Conservation (phyloP, 2,888 invertebrate species). For the Andrena bicolor region DNA sequence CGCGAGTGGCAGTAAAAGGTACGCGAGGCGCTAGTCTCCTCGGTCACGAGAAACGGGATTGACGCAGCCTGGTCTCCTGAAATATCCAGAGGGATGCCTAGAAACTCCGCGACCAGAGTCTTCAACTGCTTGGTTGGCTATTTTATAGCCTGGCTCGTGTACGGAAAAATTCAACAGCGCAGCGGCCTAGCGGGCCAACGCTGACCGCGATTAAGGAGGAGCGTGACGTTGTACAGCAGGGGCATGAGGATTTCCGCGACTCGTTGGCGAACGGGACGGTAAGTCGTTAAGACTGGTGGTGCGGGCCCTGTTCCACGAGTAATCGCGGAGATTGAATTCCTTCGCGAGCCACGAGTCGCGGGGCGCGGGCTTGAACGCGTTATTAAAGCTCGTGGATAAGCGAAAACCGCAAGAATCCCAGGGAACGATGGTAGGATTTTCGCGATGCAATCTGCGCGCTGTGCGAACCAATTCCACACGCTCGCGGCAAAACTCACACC, state of each 20-base stretch:
- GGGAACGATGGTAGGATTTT: neutral
- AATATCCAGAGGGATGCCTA: constrained; percentile 63
- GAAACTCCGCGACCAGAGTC: constrained; percentile 65
- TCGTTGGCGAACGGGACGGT: neutral
- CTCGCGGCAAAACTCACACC: neutral
- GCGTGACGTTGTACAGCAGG: neutral
- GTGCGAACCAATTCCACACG: neutral
- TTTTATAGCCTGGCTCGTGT: constrained; percentile 64
- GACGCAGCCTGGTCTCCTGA: constrained; percentile 42
- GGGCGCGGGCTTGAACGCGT: neutral
- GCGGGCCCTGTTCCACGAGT: neutral
- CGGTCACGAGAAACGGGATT: constrained; percentile 2
- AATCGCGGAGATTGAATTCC: constrained; percentile 30
- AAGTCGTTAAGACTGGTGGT: neutral
- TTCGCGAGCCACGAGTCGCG: neutral
- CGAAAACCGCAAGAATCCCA: constrained; percentile 1
- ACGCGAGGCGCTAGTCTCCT: too few species aligned
- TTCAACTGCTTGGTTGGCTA: constrained; percentile 69
- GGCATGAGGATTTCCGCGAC: neutral
- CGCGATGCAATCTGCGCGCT: too few species aligned
- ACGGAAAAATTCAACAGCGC: constrained; percentile 57
- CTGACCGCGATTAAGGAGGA: neutral
- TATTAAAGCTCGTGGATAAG: constrained; percentile 3
- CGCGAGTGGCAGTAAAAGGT: too few species aligned
- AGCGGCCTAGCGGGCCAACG: constrained; percentile 1